These are phyloP conservation scores for Drosophila histrio DNA, from an alignment of 2,888 invertebrate species.

Conservation along the genomic window DNA sequence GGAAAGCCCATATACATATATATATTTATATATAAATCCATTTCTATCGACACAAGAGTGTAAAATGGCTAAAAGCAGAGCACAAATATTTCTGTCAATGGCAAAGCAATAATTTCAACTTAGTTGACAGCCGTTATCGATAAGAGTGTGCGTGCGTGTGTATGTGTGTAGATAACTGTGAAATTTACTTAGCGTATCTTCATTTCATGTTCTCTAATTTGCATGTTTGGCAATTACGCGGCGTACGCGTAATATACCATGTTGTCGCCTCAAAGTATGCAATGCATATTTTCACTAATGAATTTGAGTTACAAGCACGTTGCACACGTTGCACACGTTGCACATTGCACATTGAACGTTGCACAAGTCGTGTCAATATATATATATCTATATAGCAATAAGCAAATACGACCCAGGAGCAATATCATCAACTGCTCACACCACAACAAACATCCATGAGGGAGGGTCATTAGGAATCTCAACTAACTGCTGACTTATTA, in stretches of 20 bases:
- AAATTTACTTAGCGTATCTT: conserved; percentile 16
- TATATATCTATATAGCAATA: neutral
- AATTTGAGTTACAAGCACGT: conserved; percentile 16
- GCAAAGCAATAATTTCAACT: neutral
- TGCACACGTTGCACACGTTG: neutral
- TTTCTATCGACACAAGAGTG: conserved; percentile 43
- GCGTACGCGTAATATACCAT: conserved; percentile 23
- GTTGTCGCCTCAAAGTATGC: conserved; percentile 33
- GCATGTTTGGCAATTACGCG: conserved; percentile 30
- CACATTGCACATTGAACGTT: too few species aligned
- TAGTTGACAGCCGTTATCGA: conserved; percentile 12
- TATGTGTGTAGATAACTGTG: conserved; percentile 1
- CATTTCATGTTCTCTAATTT: conserved; percentile 26
- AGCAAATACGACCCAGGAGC: conserved; percentile 7
- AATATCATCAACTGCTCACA: conserved; percentile 23
- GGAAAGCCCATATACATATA: neutral
- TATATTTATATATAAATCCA: conserved; percentile 53
- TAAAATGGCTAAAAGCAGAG: too few species aligned
- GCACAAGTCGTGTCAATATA: neutral
- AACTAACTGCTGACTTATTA: conserved; percentile 31
- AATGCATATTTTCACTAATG: conserved; percentile 40
- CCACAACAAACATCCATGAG: conserved; percentile 7
- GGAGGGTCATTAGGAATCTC: conserved; percentile 19
- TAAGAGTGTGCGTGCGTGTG: neutral
- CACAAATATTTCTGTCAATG: conserved; percentile 21